Evolutionary conservation across 2,113 vertebrate genomes (phyloP).

Genomic region (Malurus melanocephalus): DNA sequence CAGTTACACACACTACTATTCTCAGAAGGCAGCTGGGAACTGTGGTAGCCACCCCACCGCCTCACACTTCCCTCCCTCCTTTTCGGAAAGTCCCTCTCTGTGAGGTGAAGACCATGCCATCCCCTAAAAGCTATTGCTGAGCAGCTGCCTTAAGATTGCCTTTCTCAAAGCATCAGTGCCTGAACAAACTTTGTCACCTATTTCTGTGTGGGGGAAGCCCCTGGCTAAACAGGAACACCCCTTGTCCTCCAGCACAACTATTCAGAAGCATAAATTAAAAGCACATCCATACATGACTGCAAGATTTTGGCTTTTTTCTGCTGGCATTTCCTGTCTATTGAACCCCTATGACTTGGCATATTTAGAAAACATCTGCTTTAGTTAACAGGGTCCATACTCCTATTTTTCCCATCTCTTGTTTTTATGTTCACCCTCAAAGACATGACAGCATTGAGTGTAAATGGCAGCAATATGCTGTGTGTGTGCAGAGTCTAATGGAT

Average conservation of each 20-base stretch:
- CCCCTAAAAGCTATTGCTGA: not conserved
- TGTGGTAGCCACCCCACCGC: not conserved
- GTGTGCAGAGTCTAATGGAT: slow-evolving; percentile 3
- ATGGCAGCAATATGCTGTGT: slow-evolving; percentile 43
- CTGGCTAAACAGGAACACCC: not conserved
- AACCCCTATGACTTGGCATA: not conserved
- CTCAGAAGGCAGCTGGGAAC: not conserved
- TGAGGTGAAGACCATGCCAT: not conserved
- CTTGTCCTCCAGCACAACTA: not conserved
- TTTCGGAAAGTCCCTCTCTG: not conserved
- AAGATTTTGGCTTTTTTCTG: slow-evolving; percentile 2
- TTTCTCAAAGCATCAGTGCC: not conserved
- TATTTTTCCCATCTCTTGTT: not conserved
- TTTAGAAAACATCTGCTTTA: slow-evolving; percentile 42
- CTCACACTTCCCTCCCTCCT: not conserved
- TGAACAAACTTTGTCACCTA: not conserved
- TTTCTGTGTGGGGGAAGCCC: not conserved
- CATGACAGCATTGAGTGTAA: not conserved
- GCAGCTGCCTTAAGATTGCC: not conserved
- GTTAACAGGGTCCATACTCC: slow-evolving; percentile 6
- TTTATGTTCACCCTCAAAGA: slow-evolving; percentile 39
- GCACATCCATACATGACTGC: not conserved
- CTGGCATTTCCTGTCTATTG: not conserved
- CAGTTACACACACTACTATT: not conserved
- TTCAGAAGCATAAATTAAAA: not conserved